Evolutionary conservation across 2,797 vertebrate genomes (phyloP), one percentile per base, ranked within the genome.

Genomic region (Pangasius sanitwongsei): DNA sequence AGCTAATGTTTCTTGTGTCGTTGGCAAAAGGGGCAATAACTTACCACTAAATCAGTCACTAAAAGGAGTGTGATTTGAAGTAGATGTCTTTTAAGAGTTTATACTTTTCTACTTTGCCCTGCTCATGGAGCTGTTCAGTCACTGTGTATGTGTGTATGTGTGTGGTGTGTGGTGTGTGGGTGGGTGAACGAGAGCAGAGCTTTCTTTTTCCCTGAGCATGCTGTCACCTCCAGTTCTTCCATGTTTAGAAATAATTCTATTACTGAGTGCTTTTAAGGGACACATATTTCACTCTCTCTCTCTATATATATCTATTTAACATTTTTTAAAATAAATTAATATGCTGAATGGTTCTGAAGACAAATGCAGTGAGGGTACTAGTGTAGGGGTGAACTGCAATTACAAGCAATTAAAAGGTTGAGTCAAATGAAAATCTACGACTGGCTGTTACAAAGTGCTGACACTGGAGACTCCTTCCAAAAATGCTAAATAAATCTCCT

Each of bases 101-200:
- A 41, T 20, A 31, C 25, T 9, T 31, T 69, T 34, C 13, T 15
- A 31, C 11, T 69, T 31, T 13, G 37, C 41, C 34, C 81, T 89
- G 85, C 74, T 83, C 87, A 57, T 7, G 31, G 75, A 87, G 55
- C 86, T 63, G 7, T 18, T 55, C 77, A 55, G n/a, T 80, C 16
- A 7, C 15, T 83, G 25, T 83, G 55, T 37, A n/a, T 28, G 4
- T 81, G 20, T 87, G 48, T n/a, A 2, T 77, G 74, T 48, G n/a
- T n/a, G n/a, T n/a, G n/a, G 44, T 72, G 34, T 41, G 70, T 41
- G 70, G 41, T 34, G 50, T 20, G 31, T 23, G 55, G 34, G 86
- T 72, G 87, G 86, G 84, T 88, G 84, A 86, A 91, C 31, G 78
- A 85, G 83, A 41, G 23, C 81, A 80, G 74, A 70, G 72, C 57